phyloP scores from a whole-genome alignment of 2,888 invertebrate genomes.

The Acronicta aceris region DNA sequence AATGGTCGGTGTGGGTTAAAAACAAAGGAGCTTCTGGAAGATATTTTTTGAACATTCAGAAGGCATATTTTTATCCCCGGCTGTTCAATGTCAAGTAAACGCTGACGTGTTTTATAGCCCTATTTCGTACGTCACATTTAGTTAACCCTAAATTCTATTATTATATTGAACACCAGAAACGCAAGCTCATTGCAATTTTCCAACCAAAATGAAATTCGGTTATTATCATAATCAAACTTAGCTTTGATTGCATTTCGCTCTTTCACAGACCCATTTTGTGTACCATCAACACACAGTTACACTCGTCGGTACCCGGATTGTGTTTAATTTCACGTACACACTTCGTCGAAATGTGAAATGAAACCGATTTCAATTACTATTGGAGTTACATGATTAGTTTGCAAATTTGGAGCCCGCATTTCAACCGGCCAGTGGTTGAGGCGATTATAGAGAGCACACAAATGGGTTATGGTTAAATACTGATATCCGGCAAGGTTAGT shows the following conservation, averaged over 20 bases:
- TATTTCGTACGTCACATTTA: too few relatives aligned
- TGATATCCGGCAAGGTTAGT: conserved; percentile 23
- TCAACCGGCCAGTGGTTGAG: conserved; percentile 43
- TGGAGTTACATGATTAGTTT: conserved; percentile 53
- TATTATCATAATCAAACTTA: conserved; percentile 38
- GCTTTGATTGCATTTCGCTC: conserved; percentile 39
- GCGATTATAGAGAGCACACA: conserved; percentile 52
- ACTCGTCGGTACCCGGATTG: conserved; percentile 8
- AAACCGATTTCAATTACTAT: conserved; percentile 55
- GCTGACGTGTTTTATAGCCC: too few relatives aligned
- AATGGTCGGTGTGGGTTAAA: too few relatives aligned
- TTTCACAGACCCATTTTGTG: conserved; percentile 13
- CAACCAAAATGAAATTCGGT: conserved; percentile 16
- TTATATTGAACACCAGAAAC: neutral
- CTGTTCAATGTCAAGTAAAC: too few relatives aligned
- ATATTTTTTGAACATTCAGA: too few relatives aligned
- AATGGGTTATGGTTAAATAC: conserved; percentile 43
- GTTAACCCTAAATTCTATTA: too few relatives aligned
- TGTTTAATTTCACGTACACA: conserved; percentile 46
- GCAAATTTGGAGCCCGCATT: conserved; percentile 43
- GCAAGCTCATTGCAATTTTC: conserved; percentile 8
- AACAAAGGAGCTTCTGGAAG: too few relatives aligned
- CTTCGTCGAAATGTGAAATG: conserved; percentile 40
- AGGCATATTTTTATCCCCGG: too few relatives aligned
- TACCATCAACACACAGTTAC: conserved; percentile 25